phyloP scores from a whole-genome alignment of 2,797 vertebrate genomes.

The Onychomys torridus region DNA sequence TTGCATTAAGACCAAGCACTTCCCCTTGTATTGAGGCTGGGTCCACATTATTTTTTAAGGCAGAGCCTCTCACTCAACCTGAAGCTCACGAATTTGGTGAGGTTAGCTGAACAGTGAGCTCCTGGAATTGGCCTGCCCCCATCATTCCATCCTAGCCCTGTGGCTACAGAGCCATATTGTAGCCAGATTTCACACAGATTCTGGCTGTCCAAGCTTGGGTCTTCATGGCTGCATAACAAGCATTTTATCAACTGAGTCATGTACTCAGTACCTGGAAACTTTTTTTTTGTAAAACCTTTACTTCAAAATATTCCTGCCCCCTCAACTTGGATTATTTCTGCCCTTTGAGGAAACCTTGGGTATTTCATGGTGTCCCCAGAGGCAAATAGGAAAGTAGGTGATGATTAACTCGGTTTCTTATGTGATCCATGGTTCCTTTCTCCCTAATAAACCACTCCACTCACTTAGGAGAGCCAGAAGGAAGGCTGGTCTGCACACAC shows the following conservation, averaged over 20 bases:
- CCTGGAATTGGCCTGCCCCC: not conserved
- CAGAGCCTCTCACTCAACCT: not conserved
- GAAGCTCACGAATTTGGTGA: not conserved
- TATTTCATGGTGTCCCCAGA: not conserved
- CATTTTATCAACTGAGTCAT: not conserved
- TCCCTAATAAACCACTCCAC: not conserved
- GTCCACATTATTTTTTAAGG: not conserved
- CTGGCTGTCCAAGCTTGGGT: not conserved
- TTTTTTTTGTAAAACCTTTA: not conserved
- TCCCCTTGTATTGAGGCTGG: not conserved
- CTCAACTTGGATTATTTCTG: not conserved
- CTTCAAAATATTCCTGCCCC: not conserved
- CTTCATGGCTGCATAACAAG: not conserved
- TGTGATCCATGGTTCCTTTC: no score
- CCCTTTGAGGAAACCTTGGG: not conserved
- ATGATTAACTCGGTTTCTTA: not conserved
- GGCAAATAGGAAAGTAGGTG: not conserved
- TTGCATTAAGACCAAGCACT: not conserved
- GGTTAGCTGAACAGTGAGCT: not conserved
- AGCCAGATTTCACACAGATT: not conserved
- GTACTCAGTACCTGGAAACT: not conserved
- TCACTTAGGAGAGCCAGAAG: not conserved
- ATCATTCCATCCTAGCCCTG: not conserved
- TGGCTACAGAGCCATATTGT: not conserved
- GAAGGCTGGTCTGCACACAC: rapidly evolving